Evolutionary conservation across 2,888 invertebrate genomes (phyloP), one percentile per base, ranked within the genome.

Genomic region (Brachycybe producta): DNA sequence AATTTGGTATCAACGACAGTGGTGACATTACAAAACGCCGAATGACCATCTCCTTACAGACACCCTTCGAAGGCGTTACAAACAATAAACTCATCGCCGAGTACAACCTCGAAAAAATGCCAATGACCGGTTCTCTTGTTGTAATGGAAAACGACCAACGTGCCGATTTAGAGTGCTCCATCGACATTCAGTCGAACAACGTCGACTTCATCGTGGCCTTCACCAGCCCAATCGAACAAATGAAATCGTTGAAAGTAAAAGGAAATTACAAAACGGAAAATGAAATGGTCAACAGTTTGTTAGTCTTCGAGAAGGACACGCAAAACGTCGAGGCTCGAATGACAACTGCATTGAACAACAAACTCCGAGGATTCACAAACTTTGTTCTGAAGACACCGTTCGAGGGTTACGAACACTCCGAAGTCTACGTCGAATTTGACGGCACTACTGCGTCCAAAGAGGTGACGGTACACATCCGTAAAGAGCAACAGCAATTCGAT

Each of bases 301-400:
- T 54, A 21, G 32, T 39, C 17, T 24, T 54, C 24, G 49, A 38
- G n/a, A 34, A 28, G 11, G 47, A 39, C 38, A 44, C 42, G n/a
- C 13, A 47, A 5, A 28, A 35, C 5, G 39, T 51, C 24, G 52
- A 54, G 19, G 48, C n/a, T 17, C 26, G 28, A 27, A 24, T 41
- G 13, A n/a, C n/a, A n/a, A n/a, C n/a, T n/a, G n/a, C n/a, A n/a
- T n/a, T n/a, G n/a, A n/a, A n/a, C n/a, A n/a, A n/a, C n/a, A n/a
- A n/a, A n/a, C n/a, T n/a, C n/a, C n/a, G n/a, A n/a, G n/a, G n/a
- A n/a, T n/a, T n/a, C n/a, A n/a, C n/a, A n/a, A 54, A 51, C 30
- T 21, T 41, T 11, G 51, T 51, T 23, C 42, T 57, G 5, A 53
- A 46, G 28, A 54, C 53, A 3, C 57, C 57, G 3, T 52, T 52